Conservation (phyloP, 2,113 vertebrate species). For the Nothobranchius kuhntae region DNA sequence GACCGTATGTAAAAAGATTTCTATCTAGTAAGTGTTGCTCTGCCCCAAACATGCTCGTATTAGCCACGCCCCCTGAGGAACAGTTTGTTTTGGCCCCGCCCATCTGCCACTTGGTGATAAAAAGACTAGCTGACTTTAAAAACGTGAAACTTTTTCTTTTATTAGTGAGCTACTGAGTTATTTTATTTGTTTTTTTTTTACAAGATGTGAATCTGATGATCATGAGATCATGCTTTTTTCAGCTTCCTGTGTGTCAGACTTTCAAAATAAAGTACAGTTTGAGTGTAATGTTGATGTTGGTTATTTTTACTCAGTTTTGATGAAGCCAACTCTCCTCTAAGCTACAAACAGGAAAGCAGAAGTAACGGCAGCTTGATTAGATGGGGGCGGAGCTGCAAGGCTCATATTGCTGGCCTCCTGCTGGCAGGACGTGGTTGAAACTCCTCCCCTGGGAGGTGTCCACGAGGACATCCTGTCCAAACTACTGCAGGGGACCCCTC, state of each 20-base stretch:
- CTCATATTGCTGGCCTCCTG: too few relatives aligned
- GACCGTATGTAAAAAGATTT: background rate
- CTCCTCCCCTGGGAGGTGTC: too few relatives aligned
- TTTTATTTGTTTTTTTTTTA: slow-evolving; percentile 14
- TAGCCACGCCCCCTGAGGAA: background rate
- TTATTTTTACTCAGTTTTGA: background rate
- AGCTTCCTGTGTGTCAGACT: slow-evolving; percentile 55
- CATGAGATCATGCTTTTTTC: slow-evolving; percentile 31
- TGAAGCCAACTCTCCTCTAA: too few relatives aligned
- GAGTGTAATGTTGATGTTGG: background rate
- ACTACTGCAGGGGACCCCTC: too few relatives aligned
- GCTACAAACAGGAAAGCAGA: too few relatives aligned
- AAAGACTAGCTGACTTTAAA: slow-evolving; percentile 36
- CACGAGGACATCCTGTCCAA: too few relatives aligned
- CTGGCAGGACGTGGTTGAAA: too few relatives aligned
- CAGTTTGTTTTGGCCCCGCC: background rate
- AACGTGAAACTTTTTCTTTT: slow-evolving; percentile 50
- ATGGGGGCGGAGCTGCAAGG: too few relatives aligned
- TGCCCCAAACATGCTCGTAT: slow-evolving; percentile 1
- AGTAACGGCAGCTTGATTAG: too few relatives aligned
- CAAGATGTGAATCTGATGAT: slow-evolving; percentile 13
- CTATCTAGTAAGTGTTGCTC: too few relatives aligned
- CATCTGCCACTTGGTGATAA: slow-evolving; percentile 4
- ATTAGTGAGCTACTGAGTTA: slow-evolving; percentile 24
- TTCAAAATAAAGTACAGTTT: slow-evolving; percentile 61